Conservation (phyloP, 2,113 vertebrate species). For the Sigmodon hispidus region DNA sequence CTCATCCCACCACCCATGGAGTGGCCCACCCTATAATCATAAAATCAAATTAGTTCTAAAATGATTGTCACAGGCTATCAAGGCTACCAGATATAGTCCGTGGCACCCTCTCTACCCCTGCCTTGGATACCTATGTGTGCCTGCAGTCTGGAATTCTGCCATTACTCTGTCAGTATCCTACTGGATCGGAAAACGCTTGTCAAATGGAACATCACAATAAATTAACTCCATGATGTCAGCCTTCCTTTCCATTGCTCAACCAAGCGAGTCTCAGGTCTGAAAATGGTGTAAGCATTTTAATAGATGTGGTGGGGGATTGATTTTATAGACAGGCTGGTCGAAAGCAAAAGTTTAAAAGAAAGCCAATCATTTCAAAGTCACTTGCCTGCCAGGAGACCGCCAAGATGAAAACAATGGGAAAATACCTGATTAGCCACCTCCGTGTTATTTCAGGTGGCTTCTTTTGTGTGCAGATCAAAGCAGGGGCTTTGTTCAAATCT, state of each 20-base stretch:
- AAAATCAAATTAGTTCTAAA: not conserved
- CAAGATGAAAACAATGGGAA: not conserved
- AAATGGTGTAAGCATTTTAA: not conserved
- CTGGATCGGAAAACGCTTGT: not conserved
- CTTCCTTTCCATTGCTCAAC: not conserved
- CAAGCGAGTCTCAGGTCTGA: not conserved
- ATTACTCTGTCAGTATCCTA: too few relatives aligned
- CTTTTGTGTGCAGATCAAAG: constrained; percentile 16
- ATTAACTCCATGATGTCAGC: not conserved
- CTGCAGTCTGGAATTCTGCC: not conserved
- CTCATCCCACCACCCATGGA: too few relatives aligned
- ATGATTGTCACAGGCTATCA: not conserved
- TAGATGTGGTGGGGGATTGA: not conserved
- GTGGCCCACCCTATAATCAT: too few relatives aligned
- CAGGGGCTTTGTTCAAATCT: not conserved
- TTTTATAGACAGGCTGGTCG: not conserved
- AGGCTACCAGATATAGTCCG: not conserved
- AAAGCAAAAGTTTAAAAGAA: not conserved
- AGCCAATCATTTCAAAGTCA: not conserved
- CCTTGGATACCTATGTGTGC: too few relatives aligned
- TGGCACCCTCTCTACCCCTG: not conserved
- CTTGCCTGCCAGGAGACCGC: not conserved
- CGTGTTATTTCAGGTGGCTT: not conserved
- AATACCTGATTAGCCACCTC: not conserved
- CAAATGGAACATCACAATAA: not conserved